Percentiles rank a stretch among this genome's conserved stretches.
phyloP scores from a whole-genome alignment of 2,888 invertebrate species.

The Colostygia pectinataria region DNA sequence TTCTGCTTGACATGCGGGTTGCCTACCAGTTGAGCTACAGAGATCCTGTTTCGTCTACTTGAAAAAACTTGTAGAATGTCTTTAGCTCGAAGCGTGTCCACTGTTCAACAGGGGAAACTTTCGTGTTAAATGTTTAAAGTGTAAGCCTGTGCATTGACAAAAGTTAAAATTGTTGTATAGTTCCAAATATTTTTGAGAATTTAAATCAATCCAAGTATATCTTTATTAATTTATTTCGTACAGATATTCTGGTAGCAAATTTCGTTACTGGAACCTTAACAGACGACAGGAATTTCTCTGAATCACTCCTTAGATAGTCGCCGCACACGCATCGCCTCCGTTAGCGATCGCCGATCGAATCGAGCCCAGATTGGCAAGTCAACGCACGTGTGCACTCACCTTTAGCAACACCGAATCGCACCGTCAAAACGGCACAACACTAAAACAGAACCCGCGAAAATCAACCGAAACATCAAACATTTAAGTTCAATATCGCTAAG shows the following conservation, averaged over 20 bases:
- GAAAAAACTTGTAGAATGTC: too few relatives aligned
- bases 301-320: conserved; percentile 42
- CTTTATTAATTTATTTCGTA: neutral
- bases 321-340: conserved; percentile 57
- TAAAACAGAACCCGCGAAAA: conserved; percentile 7
- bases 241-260: neutral
- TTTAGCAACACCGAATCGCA: conserved; percentile 12
- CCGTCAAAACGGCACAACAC: conserved; percentile 9
- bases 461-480: neutral
- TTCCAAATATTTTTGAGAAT: too few relatives aligned
- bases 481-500: neutral
- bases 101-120: too few relatives aligned
- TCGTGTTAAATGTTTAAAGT: too few relatives aligned
- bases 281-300: conserved; percentile 22
- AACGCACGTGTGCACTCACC: conserved; percentile 21
- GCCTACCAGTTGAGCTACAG: too few relatives aligned
- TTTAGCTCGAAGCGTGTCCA: too few relatives aligned
- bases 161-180: too few relatives aligned
- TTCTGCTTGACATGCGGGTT: too few relatives aligned
- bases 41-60: too few relatives aligned
- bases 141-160: too few relatives aligned
- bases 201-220: neutral
- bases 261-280: conserved; percentile 1
- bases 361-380: conserved; percentile 12
- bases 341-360: conserved; percentile 56